Evolutionary conservation across 64 coral and sea anemone genomes (phyloP).

Genomic region (Pocillopora verrucosa): DNA sequence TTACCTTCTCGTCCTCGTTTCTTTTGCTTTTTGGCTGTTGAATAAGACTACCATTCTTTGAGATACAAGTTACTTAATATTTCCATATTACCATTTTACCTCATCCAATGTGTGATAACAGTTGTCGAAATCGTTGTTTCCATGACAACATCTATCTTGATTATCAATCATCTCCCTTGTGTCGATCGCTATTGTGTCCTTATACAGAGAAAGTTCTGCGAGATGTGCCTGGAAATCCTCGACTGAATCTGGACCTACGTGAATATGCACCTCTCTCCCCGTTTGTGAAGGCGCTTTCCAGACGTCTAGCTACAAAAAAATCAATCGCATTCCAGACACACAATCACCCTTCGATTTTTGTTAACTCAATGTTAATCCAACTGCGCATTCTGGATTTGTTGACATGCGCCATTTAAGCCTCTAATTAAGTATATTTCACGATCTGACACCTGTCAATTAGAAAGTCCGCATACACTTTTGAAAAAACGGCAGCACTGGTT

Average conservation of each 20-base stretch:
- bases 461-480: not conserved
- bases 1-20: too few species aligned
- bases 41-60: too few species aligned
- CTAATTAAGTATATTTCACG: too few species aligned
- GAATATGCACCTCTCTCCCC: not conserved
- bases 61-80: too few species aligned
- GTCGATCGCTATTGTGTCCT: not conserved
- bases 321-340: not conserved
- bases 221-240: not conserved
- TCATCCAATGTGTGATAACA: too few species aligned
- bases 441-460: not conserved
- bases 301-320: constrained; percentile 4
- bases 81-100: too few species aligned
- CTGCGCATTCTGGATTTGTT: too few species aligned
- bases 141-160: not conserved
- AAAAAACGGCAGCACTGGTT: too few species aligned
- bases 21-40: too few species aligned
- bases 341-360: not conserved
- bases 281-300: not conserved
- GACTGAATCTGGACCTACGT: not conserved
- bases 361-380: not conserved
- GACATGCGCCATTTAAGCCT: too few species aligned
- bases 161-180: not conserved
- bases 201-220: not conserved
- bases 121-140: not conserved